Percentiles rank a stretch among this genome's conserved stretches.
These are phyloP conservation scores for Thinocorus orbignyianus DNA, from an alignment of 2,113 vertebrate species.

Conservation along the genomic window DNA sequence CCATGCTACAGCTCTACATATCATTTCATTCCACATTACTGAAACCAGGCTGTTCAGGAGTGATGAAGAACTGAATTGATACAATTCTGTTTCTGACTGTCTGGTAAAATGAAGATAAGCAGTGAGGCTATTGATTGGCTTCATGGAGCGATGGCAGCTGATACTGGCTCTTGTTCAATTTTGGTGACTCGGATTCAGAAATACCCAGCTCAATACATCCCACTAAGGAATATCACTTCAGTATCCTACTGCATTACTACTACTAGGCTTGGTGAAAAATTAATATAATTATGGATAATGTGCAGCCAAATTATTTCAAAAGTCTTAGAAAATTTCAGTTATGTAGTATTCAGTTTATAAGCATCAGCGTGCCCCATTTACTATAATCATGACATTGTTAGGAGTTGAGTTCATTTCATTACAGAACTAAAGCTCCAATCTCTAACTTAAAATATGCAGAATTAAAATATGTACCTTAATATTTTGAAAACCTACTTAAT, in stretches of 20 bases:
- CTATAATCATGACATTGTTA: not conserved
- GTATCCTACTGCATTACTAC: not conserved
- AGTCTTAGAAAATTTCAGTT: not conserved
- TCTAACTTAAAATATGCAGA: not conserved
- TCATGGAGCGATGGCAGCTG: not conserved
- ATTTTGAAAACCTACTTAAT: not conserved
- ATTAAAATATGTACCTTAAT: not conserved
- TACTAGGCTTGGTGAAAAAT: not conserved
- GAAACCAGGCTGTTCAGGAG: not conserved
- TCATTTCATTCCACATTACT: not conserved
- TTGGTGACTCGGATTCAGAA: not conserved
- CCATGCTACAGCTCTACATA: not conserved
- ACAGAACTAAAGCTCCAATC: not conserved
- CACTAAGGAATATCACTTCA: not conserved
- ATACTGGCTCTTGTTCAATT: not conserved
- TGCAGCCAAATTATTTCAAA: not conserved
- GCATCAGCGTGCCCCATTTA: not conserved
- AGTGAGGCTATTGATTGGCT: not conserved
- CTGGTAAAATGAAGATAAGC: not conserved
- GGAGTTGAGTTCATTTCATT: not conserved
- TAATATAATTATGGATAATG: not conserved
- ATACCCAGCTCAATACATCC: not conserved
- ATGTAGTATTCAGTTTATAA: not conserved
- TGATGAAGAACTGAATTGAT: not conserved
- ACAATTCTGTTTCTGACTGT: not conserved